Evolutionary conservation across 2,888 invertebrate genomes (phyloP).

Genomic region (Dynastes maya): DNA sequence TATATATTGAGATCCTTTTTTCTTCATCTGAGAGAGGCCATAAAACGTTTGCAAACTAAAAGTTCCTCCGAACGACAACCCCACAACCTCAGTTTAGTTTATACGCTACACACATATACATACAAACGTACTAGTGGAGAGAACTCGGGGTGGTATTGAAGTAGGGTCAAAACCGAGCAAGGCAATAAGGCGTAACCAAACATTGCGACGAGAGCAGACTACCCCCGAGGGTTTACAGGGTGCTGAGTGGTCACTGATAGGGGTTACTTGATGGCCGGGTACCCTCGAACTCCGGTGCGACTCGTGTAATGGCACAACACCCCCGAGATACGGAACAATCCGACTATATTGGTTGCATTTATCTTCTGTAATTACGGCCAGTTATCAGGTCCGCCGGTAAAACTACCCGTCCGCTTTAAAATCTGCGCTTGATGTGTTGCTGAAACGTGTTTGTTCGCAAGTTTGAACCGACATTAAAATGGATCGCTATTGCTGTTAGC

Average conservation of each 20-base stretch:
- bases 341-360: conserved; percentile 55
- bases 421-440: conserved; percentile 27
- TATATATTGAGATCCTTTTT: no score
- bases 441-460: conserved; percentile 30
- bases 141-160: conserved; percentile 53
- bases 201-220: conserved; percentile 65
- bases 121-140: not conserved
- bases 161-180: conserved; percentile 60
- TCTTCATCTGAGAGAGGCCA: not conserved
- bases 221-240: conserved; percentile 66
- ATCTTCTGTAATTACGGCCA: conserved; percentile 53
- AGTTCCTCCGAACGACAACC: conserved; percentile 51
- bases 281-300: conserved; percentile 52
- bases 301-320: conserved; percentile 54
- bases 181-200: conserved; percentile 70
- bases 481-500: conserved; percentile 14
- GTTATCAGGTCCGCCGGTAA: conserved; percentile 49
- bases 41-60: conserved; percentile 44
- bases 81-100: conserved; percentile 49
- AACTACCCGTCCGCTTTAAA: conserved; percentile 32
- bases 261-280: conserved; percentile 56
- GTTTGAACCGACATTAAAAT: conserved; percentile 34
- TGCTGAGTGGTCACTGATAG: conserved; percentile 67
- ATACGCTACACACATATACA: conserved; percentile 46
- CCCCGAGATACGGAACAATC: conserved; percentile 53